Evolutionary conservation across 2,113 vertebrate genomes (phyloP).

Genomic region (Riparia riparia): DNA sequence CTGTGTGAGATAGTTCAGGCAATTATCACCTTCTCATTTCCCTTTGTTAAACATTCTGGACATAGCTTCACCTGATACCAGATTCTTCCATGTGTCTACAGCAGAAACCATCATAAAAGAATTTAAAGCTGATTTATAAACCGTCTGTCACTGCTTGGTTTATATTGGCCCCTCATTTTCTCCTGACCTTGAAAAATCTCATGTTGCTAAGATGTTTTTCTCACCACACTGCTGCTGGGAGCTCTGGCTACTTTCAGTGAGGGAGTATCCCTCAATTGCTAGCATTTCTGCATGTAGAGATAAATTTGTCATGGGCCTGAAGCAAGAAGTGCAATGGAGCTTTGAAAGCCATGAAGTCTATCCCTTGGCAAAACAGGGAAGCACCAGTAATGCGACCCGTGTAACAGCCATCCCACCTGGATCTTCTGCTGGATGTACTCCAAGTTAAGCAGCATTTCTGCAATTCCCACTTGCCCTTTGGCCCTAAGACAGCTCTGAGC

Average conservation of each 20-base stretch:
- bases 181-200: neutral
- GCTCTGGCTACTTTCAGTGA: neutral
- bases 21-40: neutral
- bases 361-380: neutral
- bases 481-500: neutral
- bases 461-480: neutral
- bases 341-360: neutral
- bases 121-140: neutral
- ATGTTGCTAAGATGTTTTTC: neutral
- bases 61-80: neutral
- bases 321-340: neutral
- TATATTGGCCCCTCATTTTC: neutral
- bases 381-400: neutral
- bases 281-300: neutral
- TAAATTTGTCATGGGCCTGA: neutral
- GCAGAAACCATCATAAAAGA: neutral
- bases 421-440: neutral
- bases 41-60: neutral
- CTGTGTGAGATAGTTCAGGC: neutral
- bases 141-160: neutral
- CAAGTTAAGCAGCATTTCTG: neutral
- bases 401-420: too few species aligned
- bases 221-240: neutral
- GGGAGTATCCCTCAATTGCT: neutral
- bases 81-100: neutral